A percentile compares a stretch with the other conserved stretches of the same genome.
Conservation (phyloP, 2,888 invertebrate genomes). For the Dione vanillae region DNA sequence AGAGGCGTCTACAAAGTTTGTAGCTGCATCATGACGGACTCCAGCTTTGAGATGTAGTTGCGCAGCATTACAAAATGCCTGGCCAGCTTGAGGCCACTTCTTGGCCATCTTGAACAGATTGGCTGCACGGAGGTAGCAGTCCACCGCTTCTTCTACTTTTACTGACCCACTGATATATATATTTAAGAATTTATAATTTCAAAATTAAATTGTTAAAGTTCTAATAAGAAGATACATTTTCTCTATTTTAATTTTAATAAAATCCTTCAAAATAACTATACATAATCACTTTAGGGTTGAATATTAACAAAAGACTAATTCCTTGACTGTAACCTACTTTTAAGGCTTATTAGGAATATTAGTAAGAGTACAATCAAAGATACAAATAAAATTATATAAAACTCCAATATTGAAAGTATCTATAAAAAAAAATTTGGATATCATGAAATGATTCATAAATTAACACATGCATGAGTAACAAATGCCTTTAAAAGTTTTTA, state of each 20-base stretch:
- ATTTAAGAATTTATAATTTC: neutral
- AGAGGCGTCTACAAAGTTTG: slow-evolving; percentile 97
- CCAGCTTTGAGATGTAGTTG: slow-evolving; percentile 94
- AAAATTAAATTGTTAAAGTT: neutral
- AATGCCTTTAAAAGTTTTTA: neutral
- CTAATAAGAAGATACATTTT: neutral
- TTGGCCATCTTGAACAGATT: slow-evolving; percentile 99
- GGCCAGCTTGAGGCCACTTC: slow-evolving; percentile 97
- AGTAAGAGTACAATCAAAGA: neutral
- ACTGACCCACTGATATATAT: slow-evolving; percentile 84
- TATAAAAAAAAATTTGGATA: no score
- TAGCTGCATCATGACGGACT: slow-evolving; percentile 97
- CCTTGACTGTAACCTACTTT: no score
- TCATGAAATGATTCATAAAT: neutral
- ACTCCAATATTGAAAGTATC: neutral
- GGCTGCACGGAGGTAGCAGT: slow-evolving; percentile 97
- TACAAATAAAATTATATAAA: neutral
- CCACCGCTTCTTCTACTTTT: slow-evolving; percentile 97
- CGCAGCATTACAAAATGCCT: slow-evolving; percentile 97
- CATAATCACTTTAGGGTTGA: no score
- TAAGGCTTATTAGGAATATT: no score
- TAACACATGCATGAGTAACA: neutral
- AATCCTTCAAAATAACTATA: no score
- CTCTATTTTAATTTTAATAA: no score
- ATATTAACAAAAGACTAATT: no score